Percentiles rank a stretch among this genome's conserved stretches.
Conservation (phyloP, 2,113 vertebrate species). For the Xenotilapia caudafasciata region DNA sequence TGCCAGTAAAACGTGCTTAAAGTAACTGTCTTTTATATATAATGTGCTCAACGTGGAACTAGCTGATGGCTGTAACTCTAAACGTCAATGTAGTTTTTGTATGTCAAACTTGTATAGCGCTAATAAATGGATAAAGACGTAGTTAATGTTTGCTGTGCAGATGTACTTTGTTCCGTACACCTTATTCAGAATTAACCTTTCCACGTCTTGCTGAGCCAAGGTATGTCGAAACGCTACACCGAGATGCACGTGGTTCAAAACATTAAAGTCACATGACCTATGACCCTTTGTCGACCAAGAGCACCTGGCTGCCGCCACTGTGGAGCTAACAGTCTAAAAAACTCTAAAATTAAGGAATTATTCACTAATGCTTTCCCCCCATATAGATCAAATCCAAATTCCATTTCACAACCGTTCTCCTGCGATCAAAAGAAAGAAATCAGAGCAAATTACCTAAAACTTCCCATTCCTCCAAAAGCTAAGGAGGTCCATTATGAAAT, state of each 20-base stretch:
- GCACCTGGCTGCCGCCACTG: not conserved
- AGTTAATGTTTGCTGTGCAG: not conserved
- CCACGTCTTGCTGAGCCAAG: accelerated
- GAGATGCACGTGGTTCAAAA: not conserved
- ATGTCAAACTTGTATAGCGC: not conserved
- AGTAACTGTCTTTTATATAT: not conserved
- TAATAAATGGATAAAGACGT: not conserved
- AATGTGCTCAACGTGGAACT: not conserved
- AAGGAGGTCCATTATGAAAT: not conserved
- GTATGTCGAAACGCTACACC: not conserved
- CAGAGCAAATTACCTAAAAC: not conserved
- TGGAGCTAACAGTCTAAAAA: not conserved
- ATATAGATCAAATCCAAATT: not conserved
- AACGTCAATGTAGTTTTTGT: not conserved
- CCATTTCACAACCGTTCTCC: not conserved
- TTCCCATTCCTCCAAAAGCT: not conserved
- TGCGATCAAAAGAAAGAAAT: not conserved
- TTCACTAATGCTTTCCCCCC: not conserved
- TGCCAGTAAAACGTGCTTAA: not conserved
- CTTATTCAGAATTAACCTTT: not conserved
- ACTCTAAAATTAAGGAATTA: not conserved
- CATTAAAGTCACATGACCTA: not conserved
- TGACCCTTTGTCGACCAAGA: not conserved
- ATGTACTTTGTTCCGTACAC: not conserved
- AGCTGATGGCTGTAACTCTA: accelerated